Evolutionary conservation across 2,888 invertebrate species (phyloP), one percentile per base, ranked within the genome.

Genomic region (Eilema caniola): DNA sequence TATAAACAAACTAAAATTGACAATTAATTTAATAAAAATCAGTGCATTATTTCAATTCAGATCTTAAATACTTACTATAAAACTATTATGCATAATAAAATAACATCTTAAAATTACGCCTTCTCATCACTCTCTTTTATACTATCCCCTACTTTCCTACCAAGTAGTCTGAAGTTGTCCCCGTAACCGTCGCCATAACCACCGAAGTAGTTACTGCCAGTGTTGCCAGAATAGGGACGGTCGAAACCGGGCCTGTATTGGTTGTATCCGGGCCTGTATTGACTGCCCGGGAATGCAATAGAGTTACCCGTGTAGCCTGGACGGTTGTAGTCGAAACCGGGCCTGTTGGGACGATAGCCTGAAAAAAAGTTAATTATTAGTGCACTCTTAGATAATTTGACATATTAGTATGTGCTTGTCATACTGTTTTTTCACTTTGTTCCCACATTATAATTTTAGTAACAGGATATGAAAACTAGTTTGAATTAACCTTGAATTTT

Each of bases 101-200:
- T 61, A 67, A 47, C 37, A 59, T 2, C n/a, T 60, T 62, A 68
- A 37, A 56, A 75, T 59, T 78, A 83, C 31, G 78, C 67, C 24
- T 84, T 81, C 2, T 86, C 87, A 3, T 86, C 88, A 47, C 86
- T 87, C 65, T 90, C 90, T 66, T 91, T 90, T 8, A 87, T 80
- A 66, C 53, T 57, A 41, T 92, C 93, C 0, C 86, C 88, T 1
- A 80, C 90, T 83, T 92, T 94, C 53, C 92, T 88, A 0, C 90
- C 90, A 0, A 92, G 74, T 0, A 85, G 83, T 68, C 90, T 89
- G 74, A 89, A 89, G 80, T 89, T 91, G 69, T 92, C 92, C 63
- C 85, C 88, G 61, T 92, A 91, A 16, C 87, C 88, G 61, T 92
- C 91, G 14, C 87, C 88, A 72, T 86, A 90, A 5, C 90, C 91